Evolutionary conservation across 2,113 vertebrate genomes (phyloP), one percentile per base, ranked within the genome.

Genomic region (Bubo scandiacus): DNA sequence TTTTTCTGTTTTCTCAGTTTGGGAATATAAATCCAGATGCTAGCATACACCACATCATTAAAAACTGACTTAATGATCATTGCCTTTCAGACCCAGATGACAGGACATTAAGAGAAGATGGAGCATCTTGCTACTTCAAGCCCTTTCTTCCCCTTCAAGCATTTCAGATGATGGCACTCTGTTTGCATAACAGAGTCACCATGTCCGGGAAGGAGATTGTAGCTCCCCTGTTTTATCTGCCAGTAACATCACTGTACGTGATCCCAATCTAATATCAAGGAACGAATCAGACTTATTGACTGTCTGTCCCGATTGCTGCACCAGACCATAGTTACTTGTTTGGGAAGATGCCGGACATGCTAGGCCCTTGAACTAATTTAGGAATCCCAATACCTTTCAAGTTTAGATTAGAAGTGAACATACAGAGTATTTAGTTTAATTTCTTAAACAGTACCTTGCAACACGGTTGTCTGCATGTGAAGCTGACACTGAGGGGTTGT

Each of bases 1-100:
- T 92, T 94, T 74, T 85, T 51, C 52, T 87, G 65, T 87, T 92
- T 95, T 81, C 73, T 92, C 58, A 81, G 52, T 84, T 95, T 20
- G n/a, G 81, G 49, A 59, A 40, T 84, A 79, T 92, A 92, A 95
- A 94, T 96, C 86, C 90, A 89, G 88, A 81, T 94, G 83, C 72
- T 91, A 61, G 27, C 17, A 27, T 81, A 65, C 27, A 66, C 68
- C 61, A 63, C 72, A 91, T 95, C 80, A 87, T 95, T 94, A 94
- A 91, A 94, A 94, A 65, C 61, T 84, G 57, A 51, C 78, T 88
- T 92, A 93, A 92, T 75, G 77, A 84, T 84, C 54, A 74, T 94
- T 81, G 65, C 68, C 27, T 96, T 93, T 95, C 86, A 95, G 49
- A 75, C 25, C 15, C 27, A 84, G 43, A 67, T 95, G 86, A 78